Conservation (phyloP, 2,888 invertebrate genomes). For the Agelastica alni region DNA sequence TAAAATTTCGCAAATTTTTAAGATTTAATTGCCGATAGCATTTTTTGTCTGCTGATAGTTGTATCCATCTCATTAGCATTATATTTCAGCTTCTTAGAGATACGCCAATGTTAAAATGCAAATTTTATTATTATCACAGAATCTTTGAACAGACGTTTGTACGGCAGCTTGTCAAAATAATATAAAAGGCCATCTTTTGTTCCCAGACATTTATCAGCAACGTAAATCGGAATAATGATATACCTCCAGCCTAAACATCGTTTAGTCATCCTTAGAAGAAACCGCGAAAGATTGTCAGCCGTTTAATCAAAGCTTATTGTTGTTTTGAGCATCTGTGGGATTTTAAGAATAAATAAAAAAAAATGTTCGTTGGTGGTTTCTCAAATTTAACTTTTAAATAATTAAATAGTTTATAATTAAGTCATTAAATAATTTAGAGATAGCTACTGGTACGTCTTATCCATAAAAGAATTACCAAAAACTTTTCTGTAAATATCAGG, state of each 20-base stretch:
- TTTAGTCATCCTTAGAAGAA: constrained; percentile 12
- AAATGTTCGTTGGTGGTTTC: not conserved
- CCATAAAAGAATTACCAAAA: no score
- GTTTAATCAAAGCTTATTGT: constrained; percentile 21
- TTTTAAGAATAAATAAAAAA: not conserved
- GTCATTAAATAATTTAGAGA: no score
- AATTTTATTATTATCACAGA: constrained; percentile 13
- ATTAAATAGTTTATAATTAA: no score
- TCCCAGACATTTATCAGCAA: constrained; percentile 2
- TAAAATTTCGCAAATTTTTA: no score
- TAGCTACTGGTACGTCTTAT: no score
- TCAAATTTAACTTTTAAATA: not conserved
- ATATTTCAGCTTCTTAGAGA: not conserved
- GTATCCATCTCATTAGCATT: no score
- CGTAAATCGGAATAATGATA: not conserved
- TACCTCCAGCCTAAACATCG: not conserved
- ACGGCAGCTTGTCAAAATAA: constrained; percentile 15
- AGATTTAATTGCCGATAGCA: no score
- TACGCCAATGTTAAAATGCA: constrained; percentile 12
- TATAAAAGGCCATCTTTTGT: constrained; percentile 6
- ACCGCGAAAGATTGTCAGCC: constrained; percentile 6
- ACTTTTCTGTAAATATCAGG: no score
- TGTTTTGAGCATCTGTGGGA: not conserved
- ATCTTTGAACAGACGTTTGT: constrained; percentile 16
- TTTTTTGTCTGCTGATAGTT: no score